Conservation (phyloP, 1,140 invertebrate genomes). For the Heliconius himera region DNA sequence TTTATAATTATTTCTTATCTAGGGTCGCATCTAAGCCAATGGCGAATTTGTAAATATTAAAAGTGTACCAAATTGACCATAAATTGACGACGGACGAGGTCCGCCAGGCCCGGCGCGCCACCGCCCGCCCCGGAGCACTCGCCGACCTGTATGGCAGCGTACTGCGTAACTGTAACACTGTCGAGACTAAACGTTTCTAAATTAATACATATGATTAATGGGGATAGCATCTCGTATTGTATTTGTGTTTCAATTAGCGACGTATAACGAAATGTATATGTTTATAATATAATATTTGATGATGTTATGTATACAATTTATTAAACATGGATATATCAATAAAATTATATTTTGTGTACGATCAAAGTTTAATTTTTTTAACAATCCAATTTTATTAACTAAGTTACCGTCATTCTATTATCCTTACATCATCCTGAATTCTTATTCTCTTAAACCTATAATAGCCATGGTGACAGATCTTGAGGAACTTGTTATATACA, state of each 20-base stretch:
- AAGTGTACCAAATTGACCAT: slow-evolving; percentile 1
- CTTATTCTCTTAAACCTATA: background rate
- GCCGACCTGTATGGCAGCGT: slow-evolving; percentile 52
- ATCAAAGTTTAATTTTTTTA: slow-evolving; percentile 73
- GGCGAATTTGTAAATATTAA: slow-evolving; percentile 13
- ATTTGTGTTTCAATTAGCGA: slow-evolving; percentile 80
- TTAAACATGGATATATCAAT: slow-evolving; percentile 83
- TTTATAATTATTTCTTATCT: background rate
- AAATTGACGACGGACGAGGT: background rate
- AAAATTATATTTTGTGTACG: slow-evolving; percentile 83
- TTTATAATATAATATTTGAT: slow-evolving; percentile 82
- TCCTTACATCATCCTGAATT: background rate
- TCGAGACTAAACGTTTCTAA: slow-evolving; percentile 71
- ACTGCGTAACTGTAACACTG: slow-evolving; percentile 62
- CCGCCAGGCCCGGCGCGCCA: slow-evolving; percentile 1
- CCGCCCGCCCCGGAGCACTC: background rate
- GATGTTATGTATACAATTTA: slow-evolving; percentile 82
- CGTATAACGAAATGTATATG: slow-evolving; percentile 81
- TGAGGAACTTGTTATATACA: no score
- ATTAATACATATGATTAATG: slow-evolving; percentile 70
- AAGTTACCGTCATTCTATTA: background rate
- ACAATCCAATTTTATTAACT: slow-evolving; percentile 36
- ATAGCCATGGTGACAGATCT: no score
- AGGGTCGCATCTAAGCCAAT: background rate
- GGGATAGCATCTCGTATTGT: slow-evolving; percentile 81